Evolutionary conservation across 2,888 invertebrate genomes (phyloP).

Genomic region (Stenoptilia bipunctidactyla): DNA sequence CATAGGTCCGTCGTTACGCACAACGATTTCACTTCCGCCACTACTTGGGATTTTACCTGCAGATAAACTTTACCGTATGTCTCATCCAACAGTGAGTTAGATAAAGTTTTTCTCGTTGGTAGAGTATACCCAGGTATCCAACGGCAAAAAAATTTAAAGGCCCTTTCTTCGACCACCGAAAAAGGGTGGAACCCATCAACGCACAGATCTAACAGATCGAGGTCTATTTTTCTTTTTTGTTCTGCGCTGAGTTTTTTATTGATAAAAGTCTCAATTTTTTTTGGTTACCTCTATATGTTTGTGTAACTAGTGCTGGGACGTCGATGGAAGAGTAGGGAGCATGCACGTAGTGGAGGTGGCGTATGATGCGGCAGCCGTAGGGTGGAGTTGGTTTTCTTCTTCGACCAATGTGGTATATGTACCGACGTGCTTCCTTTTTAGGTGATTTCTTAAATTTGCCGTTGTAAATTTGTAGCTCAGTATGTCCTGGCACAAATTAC

Average conservation of each 20-base stretch:
- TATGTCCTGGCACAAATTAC: constrained; percentile 7
- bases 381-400: too few relatives aligned
- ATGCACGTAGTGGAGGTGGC: too few relatives aligned
- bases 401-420: too few relatives aligned
- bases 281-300: too few relatives aligned
- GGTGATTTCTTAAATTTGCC: constrained; percentile 8
- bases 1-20: constrained; percentile 21
- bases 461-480: constrained; percentile 6
- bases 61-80: constrained; percentile 7
- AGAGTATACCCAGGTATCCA: constrained; percentile 19
- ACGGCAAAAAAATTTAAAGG: constrained; percentile 16
- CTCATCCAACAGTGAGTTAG: constrained; percentile 11
- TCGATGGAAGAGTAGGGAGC: too few relatives aligned
- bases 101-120: constrained; percentile 17
- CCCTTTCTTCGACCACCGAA: constrained; percentile 18
- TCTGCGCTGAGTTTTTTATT: too few relatives aligned
- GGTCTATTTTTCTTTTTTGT: constrained; percentile 14
- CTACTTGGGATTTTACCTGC: too few relatives aligned
- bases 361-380: too few relatives aligned
- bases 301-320: too few relatives aligned
- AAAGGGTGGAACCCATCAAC: constrained; percentile 18
- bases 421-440: too few relatives aligned
- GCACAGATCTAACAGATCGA: constrained; percentile 11
- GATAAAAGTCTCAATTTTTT: too few relatives aligned
- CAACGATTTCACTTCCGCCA: constrained; percentile 9